Percentiles rank a stretch among this genome's conserved stretches.
Evolutionary conservation across 2,888 invertebrate genomes (phyloP).

Genomic region (Nudaria mundana): DNA sequence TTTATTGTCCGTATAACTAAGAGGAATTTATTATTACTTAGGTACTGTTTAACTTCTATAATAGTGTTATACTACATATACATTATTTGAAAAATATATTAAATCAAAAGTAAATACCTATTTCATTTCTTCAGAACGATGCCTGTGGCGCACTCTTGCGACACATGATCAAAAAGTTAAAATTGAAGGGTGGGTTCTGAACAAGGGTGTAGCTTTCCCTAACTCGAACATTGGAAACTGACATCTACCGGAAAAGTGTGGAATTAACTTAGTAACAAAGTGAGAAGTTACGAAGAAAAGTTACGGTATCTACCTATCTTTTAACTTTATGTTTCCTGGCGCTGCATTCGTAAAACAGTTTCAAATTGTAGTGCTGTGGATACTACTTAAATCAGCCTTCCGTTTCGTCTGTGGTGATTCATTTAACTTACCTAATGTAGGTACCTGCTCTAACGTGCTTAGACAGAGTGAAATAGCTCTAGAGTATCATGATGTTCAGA

Average conservation of each 20-base stretch:
- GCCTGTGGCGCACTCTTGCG: constrained; percentile 65
- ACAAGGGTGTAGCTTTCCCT: constrained; percentile 28
- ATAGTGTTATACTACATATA: too few species aligned
- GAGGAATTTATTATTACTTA: constrained; percentile 16
- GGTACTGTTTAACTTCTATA: too few species aligned
- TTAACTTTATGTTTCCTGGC: constrained; percentile 4
- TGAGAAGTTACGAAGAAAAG: constrained; percentile 22
- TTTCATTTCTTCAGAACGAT: constrained; percentile 3
- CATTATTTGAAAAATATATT: neutral
- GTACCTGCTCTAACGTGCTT: too few species aligned
- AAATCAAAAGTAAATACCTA: neutral
- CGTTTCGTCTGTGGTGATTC: too few species aligned
- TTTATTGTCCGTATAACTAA: constrained; percentile 42
- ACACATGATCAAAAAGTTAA: constrained; percentile 37
- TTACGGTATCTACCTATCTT: constrained; percentile 10
- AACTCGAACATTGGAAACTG: constrained; percentile 36
- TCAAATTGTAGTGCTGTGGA: neutral
- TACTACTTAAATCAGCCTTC: neutral
- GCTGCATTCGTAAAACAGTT: too few species aligned
- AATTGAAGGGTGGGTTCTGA: constrained; percentile 36
- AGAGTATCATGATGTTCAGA: too few species aligned
- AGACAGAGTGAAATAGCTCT: too few species aligned
- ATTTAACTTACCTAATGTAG: too few species aligned
- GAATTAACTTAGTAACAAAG: constrained; percentile 45
- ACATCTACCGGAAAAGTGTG: constrained; percentile 67